Evolutionary conservation across 1,140 invertebrate genomes (phyloP), one percentile per base, ranked within the genome.

Genomic region (Mesaphorura yosii): DNA sequence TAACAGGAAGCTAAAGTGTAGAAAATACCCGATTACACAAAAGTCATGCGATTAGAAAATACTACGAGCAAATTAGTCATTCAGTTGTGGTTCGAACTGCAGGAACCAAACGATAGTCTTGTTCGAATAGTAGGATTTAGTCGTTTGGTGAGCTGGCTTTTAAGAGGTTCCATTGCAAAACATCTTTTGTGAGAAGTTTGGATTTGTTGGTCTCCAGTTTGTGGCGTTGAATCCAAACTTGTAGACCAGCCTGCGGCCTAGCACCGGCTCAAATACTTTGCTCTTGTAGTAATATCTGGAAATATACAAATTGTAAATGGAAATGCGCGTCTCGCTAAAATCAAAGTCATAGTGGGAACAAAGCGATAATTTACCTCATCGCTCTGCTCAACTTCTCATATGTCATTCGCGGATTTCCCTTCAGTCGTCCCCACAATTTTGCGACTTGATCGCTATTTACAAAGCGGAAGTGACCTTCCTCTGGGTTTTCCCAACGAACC

Each of bases 361-460:
- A 40, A 15, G 17, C 37, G 45, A 50, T 54, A 61, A n/a, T n/a
- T 68, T 72, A 87, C 80, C 89, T 80, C 87, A 94, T 92, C 5
- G 89, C 89, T 63, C 89, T 69, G 70, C 86, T 90, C 55, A 93
- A 78, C 70, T 94, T 94, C 67, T 92, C 89, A 66, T 92, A 94
- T 17, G 84, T 91, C 89, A 93, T 93, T 65, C 83, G 80, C 25
- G 81, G 79, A 67, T 94, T 93, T 66, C 86, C 83, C 66, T 90
- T 90, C 64, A 80, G 75, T 23, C 78, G 76, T 0, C 88, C 89
- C 89, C 89, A 93, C 53, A 90, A 73, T 64, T 85, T 80, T 1
- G 88, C 88, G 2, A 93, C 84, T 65, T 85, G 81, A 58, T 91
- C 86, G n/a, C 84, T 87, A 61, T 86, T 80, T 1, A 91, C 86